phyloP scores from a whole-genome alignment of 2,113 vertebrate species.

The Cromileptes altivelis region DNA sequence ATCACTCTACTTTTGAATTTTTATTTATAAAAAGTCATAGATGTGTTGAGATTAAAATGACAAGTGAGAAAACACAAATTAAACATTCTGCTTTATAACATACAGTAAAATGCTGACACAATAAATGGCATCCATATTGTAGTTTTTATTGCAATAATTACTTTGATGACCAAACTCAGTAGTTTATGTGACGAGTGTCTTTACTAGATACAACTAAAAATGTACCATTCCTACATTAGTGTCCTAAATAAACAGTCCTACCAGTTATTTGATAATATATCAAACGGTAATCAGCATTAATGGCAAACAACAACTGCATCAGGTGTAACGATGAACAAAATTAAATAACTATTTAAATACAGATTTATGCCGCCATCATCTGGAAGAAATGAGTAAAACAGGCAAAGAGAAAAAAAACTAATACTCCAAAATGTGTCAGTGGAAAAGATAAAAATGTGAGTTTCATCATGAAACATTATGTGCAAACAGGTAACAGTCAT shows the following conservation, averaged over 20 bases:
- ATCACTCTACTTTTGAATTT: neutral
- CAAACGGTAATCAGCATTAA: slow-evolving; percentile 25
- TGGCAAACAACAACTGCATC: neutral
- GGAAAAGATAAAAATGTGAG: slow-evolving; percentile 15
- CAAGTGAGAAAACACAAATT: slow-evolving; percentile 8
- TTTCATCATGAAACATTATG: slow-evolving; percentile 43
- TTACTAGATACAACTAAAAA: slow-evolving; percentile 54
- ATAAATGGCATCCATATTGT: slow-evolving; percentile 13
- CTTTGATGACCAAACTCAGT: slow-evolving; percentile 1
- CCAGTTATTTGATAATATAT: slow-evolving; percentile 26
- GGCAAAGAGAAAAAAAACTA: neutral
- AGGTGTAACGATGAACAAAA: neutral
- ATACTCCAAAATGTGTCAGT: neutral
- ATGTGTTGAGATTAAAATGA: slow-evolving; percentile 24
- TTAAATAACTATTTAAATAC: slow-evolving; percentile 33
- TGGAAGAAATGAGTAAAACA: slow-evolving; percentile 50
- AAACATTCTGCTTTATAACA: neutral
- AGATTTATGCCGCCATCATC: slow-evolving; percentile 59
- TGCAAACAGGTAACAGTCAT: slow-evolving; percentile 42
- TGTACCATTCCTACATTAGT: neutral
- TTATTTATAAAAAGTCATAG: slow-evolving; percentile 26
- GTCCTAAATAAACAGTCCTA: neutral
- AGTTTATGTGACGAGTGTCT: slow-evolving; percentile 13
- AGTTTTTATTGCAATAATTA: slow-evolving; percentile 5
- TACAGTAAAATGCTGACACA: neutral